These are phyloP conservation scores for Morbakka virulenta DNA, from an alignment of 30 jellyfish, hydroid and myxozoan species.

Conservation along the genomic window DNA sequence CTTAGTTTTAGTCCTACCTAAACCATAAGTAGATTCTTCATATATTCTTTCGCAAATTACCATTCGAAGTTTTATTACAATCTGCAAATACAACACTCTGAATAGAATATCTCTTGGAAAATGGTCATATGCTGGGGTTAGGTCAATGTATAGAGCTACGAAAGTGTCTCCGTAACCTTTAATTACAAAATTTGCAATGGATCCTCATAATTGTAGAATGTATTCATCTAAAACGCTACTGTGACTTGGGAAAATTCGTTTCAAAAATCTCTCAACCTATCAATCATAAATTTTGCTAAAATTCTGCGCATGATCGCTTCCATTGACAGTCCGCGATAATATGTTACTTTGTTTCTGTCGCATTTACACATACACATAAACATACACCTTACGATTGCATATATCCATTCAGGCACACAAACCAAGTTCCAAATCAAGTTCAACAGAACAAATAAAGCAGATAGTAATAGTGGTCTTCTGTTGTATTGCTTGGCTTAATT, in stretches of 20 bases:
- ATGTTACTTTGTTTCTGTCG: background rate
- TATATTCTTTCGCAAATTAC: background rate
- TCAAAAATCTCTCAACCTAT: background rate
- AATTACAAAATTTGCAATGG: background rate
- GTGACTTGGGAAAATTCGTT: background rate
- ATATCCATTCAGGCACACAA: too few relatives aligned
- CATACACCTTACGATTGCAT: too few relatives aligned
- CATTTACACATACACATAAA: too few relatives aligned
- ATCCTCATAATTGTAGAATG: background rate
- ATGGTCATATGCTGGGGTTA: conserved; percentile 4
- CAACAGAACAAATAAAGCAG: too few relatives aligned
- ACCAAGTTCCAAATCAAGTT: too few relatives aligned
- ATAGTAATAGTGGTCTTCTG: too few relatives aligned
- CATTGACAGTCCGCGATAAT: background rate
- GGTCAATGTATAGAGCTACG: background rate
- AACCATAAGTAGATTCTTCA: background rate
- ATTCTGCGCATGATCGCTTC: background rate
- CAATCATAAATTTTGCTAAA: background rate
- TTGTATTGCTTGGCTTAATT: too few relatives aligned
- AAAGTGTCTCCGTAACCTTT: background rate
- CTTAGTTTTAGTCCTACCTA: background rate
- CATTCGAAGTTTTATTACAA: background rate
- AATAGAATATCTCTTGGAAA: conserved; percentile 3
- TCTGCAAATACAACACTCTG: too few relatives aligned
- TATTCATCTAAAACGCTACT: background rate